phyloP scores from a whole-genome alignment of 2,113 vertebrate species.

The Spea multiplicata region DNA sequence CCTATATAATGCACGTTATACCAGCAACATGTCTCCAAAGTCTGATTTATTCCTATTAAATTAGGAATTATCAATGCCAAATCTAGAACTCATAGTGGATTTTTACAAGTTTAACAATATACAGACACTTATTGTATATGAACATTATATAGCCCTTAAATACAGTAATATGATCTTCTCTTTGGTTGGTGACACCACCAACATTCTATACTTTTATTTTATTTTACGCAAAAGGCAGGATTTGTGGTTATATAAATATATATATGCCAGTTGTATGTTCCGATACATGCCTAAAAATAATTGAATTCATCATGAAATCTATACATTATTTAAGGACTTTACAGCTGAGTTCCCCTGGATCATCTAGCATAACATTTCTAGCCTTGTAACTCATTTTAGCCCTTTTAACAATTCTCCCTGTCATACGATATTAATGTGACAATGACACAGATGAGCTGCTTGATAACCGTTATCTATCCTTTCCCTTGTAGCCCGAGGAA shows the following conservation, averaged over 20 bases:
- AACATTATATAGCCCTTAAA: no score
- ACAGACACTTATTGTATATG: no score
- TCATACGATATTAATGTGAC: slow-evolving; percentile 47
- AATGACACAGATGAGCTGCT: slow-evolving; percentile 47
- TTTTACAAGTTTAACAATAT: no score
- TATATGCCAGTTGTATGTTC: background rate
- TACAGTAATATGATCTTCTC: no score
- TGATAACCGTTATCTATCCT: slow-evolving; percentile 46
- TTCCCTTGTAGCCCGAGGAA: slow-evolving; percentile 43
- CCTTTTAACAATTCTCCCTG: slow-evolving; percentile 40
- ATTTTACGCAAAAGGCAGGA: no score
- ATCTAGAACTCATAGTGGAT: no score
- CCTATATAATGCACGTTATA: no score
- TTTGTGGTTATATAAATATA: background rate
- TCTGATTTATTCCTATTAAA: no score
- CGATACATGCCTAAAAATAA: slow-evolving; percentile 7
- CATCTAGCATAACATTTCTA: slow-evolving; percentile 33
- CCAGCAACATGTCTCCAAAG: no score
- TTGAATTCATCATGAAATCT: slow-evolving; percentile 10
- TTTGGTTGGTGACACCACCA: no score
- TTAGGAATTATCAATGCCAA: no score
- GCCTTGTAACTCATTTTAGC: slow-evolving; percentile 42
- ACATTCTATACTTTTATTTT: no score
- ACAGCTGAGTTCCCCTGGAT: slow-evolving; percentile 21
- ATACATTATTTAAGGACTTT: slow-evolving; percentile 14